Base-by-base conservation (phyloP, 2,797 vertebrate species). In the Malacoctenus gilli region DNA sequence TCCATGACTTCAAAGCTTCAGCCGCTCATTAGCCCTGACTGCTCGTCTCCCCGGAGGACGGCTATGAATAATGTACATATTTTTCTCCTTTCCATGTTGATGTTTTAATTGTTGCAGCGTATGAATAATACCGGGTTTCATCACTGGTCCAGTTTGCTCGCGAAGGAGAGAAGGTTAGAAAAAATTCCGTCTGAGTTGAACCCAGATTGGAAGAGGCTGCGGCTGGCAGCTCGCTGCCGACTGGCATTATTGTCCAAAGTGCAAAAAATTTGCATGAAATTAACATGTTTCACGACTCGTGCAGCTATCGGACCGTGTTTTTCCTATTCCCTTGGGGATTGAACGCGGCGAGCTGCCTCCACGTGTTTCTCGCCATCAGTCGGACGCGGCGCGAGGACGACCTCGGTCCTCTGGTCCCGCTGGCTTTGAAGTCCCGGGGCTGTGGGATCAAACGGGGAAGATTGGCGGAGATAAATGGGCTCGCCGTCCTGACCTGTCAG, bases 11-110 rank as follows among this genome's bases (percentile, higher is more conserved):
- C 87, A 90, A 91, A 90, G 86, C 80, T 46, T 75, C 48, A 68
- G 76, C 72, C 75, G 67, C 84, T 89, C 85, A 88, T 90, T 88
- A 89, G 75, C 74, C 50, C 65, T 66, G 78, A 77, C 82, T 82
- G 75, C 52, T 60, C 78, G 74, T 77, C 79, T 84, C 82, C 70
- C 75, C 54, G 35, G 77, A 83, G 79, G 65, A 84, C 66, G 51
- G 52, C 68, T 59, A 85, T 89, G 78, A 88, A 89, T 89, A 83
- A 90, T 90, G 85, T 69, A 84, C 73, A 73, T 69, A 75, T 77
- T 83, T 72, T 60, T 35, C 16, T 25, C 47, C 36, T 25, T 42
- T 34, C 14, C 38, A 18, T 81, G 82, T 87, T 90, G 85, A 90
- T 87, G 83, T 80, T 89, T 85, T 88, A 84, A 89, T 88, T 87